Evolutionary conservation across 2,888 invertebrate genomes (phyloP).

Genomic region (Acholoe squamosa): DNA sequence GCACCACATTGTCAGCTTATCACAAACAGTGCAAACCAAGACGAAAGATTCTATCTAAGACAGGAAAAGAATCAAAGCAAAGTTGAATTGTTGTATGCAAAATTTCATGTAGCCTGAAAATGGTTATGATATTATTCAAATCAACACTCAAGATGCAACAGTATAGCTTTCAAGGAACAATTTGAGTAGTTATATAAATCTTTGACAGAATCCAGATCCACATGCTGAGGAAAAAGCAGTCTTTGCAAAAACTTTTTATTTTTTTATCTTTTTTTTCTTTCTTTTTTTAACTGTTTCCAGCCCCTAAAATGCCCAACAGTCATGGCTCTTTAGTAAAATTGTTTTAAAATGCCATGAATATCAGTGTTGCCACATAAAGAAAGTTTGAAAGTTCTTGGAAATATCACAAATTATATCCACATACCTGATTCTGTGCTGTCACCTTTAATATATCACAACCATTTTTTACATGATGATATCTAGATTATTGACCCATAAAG

Average conservation of each 20-base stretch:
- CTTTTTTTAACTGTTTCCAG: too few species aligned
- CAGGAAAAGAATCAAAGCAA: too few species aligned
- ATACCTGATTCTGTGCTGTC: slow-evolving; percentile 48
- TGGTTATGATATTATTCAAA: neutral
- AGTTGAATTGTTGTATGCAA: too few species aligned
- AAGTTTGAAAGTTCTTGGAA: neutral
- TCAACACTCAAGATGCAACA: slow-evolving; percentile 18
- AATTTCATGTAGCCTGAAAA: too few species aligned
- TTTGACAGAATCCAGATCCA: too few species aligned
- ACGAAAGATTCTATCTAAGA: neutral
- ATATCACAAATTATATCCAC: neutral
- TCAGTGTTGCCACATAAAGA: neutral
- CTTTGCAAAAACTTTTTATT: too few species aligned
- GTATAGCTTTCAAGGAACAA: neutral
- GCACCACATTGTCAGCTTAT: neutral
- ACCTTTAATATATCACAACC: slow-evolving; percentile 31
- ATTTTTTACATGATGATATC: neutral
- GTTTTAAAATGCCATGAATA: neutral
- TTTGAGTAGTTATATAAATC: too few species aligned
- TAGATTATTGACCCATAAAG: too few species aligned
- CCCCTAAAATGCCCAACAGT: too few species aligned
- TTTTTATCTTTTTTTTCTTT: too few species aligned
- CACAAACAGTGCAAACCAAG: slow-evolving; percentile 20
- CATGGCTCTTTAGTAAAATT: too few species aligned
- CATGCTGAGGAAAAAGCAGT: too few species aligned